Conservation (phyloP, 2,113 vertebrate species). For the Emydocephalus ijimae region DNA sequence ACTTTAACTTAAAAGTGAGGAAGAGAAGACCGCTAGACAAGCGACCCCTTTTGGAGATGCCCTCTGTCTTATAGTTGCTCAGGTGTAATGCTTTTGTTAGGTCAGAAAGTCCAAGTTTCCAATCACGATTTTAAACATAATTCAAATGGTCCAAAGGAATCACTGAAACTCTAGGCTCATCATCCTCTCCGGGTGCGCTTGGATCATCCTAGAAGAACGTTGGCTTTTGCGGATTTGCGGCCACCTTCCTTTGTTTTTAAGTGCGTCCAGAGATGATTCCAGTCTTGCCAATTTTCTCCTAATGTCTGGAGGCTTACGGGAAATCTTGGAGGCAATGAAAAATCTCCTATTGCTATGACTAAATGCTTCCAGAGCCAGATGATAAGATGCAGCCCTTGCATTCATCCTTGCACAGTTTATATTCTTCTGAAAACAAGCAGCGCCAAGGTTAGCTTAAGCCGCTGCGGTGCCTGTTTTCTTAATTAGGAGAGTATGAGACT, state of each 20-base stretch:
- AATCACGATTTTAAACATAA: neutral
- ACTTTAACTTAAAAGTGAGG: neutral
- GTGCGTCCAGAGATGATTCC: neutral
- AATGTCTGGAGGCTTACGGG: neutral
- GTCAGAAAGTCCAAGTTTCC: neutral
- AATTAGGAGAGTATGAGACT: neutral
- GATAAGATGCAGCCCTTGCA: neutral
- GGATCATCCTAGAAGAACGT: neutral
- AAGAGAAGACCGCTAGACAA: neutral
- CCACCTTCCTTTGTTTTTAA: slow-evolving; percentile 10
- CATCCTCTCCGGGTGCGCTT: neutral
- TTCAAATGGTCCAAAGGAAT: neutral
- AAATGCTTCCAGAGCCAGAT: neutral
- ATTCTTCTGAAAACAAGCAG: neutral
- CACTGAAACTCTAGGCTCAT: neutral
- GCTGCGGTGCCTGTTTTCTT: neutral
- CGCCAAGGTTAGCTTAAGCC: neutral
- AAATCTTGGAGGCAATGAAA: neutral
- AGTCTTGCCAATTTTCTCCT: neutral
- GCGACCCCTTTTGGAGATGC: neutral
- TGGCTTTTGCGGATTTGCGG: neutral
- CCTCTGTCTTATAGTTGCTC: neutral
- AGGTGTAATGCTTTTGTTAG: neutral
- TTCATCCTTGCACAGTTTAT: neutral
- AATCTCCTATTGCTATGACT: neutral